Conservation (phyloP, 2,113 vertebrate species). For the Circaetus cinerascens region DNA sequence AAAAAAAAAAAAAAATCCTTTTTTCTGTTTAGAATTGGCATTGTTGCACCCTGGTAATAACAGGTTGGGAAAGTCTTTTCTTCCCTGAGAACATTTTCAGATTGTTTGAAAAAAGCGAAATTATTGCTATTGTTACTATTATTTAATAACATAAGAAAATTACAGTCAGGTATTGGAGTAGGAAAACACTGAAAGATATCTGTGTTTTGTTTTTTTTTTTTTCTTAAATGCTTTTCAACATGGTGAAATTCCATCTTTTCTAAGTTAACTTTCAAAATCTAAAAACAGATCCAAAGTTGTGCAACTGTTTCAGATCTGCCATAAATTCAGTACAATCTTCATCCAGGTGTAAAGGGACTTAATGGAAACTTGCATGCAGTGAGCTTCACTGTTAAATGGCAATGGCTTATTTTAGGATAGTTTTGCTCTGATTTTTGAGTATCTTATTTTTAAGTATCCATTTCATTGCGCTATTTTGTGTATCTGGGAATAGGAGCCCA, state of each 20-base stretch:
- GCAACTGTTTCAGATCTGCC: neutral
- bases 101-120: neutral
- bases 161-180: neutral
- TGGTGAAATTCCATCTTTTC: neutral
- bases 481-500: neutral
- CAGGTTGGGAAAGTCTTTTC: neutral
- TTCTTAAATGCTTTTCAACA: neutral
- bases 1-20: neutral
- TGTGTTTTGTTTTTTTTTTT: neutral
- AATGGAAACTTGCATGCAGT: neutral
- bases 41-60: neutral
- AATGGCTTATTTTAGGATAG: neutral
- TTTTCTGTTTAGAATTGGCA: neutral
- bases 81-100: neutral
- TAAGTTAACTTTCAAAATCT: neutral
- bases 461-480: neutral
- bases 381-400: neutral
- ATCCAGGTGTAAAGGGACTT: neutral
- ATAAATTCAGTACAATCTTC: neutral
- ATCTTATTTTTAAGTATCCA: neutral
- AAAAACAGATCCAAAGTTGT: neutral
- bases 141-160: neutral
- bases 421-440: neutral
- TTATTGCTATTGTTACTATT: neutral
- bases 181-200: neutral